Base-by-base conservation (phyloP, 2,113 vertebrate genomes). In the Trogon melanurus region DNA sequence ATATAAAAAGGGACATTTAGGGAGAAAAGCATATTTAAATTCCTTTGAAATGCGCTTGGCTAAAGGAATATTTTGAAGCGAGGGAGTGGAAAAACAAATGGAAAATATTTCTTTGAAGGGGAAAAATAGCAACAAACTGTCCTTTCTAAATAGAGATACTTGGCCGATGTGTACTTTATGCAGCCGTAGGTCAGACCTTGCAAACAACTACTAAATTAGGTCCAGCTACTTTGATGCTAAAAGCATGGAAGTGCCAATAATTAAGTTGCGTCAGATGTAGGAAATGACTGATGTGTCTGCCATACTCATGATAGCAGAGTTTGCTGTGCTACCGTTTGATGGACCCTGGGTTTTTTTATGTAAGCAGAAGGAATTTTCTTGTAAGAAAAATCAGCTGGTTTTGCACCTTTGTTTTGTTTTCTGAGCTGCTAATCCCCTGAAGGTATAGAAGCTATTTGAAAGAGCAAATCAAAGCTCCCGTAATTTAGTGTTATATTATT, bases 81-180 rank as follows among this genome's bases (percentile, higher is more conserved):
- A 88, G 73, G 96, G 96, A 96, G 90, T 96, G 61, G 90, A 95
- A 96, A 96, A 95, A 96, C 70, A 96, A 96, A 93, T 76, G 92
- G 83, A 94, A 97, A 97, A 89, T 94, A 87, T 95, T 95, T 95
- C 89, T 93, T 92, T 95, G 85, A 94, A 86, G 93, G 45, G 56
- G 10, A 5, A 57, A 83, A 94, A 89, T 88, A 30, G 32, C 69
- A 81, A 74, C 57, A 79, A 95, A 81, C 76, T 79, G 69, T 79
- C 83, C 57, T 94, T 95, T 72, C 72, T 90, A 67, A 96, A 69
- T 5, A 93, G 65, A 74, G 76, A 81, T 81, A 78, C 61, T 93
- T 95, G 86, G 69, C 92, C 92, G 45, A 38, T 89, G 80, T 95
- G 80, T 93, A 78, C 41, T 91, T 95, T 92, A 79, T 0, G 0